Base-by-base conservation (phyloP, 2,888 invertebrate genomes). In the Ophonus ardosiacus region DNA sequence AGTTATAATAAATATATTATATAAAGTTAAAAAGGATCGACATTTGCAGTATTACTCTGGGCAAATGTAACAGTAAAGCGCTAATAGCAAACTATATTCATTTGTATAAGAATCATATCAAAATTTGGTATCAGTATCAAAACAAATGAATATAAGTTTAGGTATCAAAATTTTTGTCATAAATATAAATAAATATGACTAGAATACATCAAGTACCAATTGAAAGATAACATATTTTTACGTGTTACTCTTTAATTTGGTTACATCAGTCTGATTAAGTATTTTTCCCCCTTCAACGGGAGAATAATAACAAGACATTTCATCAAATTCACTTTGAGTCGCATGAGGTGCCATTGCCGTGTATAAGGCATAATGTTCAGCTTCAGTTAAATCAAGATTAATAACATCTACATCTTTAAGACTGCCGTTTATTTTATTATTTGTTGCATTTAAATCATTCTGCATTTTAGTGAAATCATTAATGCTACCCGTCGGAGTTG, bases 341-440 rank as follows among this genome's bases (percentile, higher is more conserved):
- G 97, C 97, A 89, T 95, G 96, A 0, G 97, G 97, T 10, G 97
- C 97, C 89, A 97, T 94, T 81, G 96, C 95, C 88, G 97, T 97
- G 88, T 97, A 97, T 85, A 97, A 90, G 43, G 97, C 97, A 90
- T 96, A 97, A 89, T 97, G 96, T 89, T 97, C 97, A 0, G 97
- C 97, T 87, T 97, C 97, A 0, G 97, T 97, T 40, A 97, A 91
- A 87, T 96, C 97, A 63, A 95, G 90, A 85, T 94, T 94, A 61
- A 90, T 88, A 71, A 89, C 88, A 57, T 87, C 86, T 24, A 86
- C 84, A 7, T 86, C 87, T 79, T 86, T 80, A 92, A 91, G 0
- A 90, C 89, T 85, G 92, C 92, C 6, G 89, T 88, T 2, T 90
- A 88, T 10, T 71, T 59, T 38, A 86, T 88, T n/a, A 89, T 89